phyloP scores from a whole-genome alignment of 2,113 vertebrate genomes.

The Deroptyus accipitrinus region DNA sequence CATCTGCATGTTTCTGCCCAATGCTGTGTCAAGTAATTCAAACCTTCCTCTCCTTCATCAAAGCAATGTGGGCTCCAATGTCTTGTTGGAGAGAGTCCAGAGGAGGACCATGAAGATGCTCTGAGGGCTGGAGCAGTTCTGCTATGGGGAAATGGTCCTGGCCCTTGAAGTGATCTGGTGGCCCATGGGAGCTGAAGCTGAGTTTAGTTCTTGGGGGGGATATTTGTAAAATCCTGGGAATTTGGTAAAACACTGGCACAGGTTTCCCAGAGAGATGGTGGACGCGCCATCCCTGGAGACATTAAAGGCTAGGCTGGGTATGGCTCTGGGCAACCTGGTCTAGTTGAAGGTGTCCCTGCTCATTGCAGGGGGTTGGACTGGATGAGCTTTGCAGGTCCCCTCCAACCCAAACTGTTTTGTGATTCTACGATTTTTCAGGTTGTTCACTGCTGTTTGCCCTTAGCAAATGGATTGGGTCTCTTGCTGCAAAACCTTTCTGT shows the following conservation, averaged over 20 bases:
- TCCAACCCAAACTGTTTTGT: neutral
- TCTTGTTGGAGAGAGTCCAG: neutral
- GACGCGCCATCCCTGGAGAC: neutral
- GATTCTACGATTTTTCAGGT: neutral
- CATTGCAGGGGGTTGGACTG: neutral
- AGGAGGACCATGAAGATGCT: neutral
- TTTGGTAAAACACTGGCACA: neutral
- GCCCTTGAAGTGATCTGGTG: rapidly evolving
- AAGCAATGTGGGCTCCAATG: neutral
- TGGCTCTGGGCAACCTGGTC: neutral
- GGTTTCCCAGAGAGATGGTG: neutral
- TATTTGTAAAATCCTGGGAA: neutral
- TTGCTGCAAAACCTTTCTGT: neutral
- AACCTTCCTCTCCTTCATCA: neutral
- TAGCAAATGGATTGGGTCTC: neutral
- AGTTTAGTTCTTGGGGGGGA: neutral
- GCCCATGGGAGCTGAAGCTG: neutral
- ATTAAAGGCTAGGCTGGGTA: neutral
- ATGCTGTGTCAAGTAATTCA: neutral
- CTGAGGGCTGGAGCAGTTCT: neutral
- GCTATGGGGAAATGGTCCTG: neutral
- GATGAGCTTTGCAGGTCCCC: neutral
- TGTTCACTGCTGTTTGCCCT: neutral
- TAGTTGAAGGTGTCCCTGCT: neutral
- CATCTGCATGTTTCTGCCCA: neutral